These are phyloP conservation scores for Cacoxenus indagator DNA, from an alignment of 2,888 invertebrate species.

Conservation along the genomic window DNA sequence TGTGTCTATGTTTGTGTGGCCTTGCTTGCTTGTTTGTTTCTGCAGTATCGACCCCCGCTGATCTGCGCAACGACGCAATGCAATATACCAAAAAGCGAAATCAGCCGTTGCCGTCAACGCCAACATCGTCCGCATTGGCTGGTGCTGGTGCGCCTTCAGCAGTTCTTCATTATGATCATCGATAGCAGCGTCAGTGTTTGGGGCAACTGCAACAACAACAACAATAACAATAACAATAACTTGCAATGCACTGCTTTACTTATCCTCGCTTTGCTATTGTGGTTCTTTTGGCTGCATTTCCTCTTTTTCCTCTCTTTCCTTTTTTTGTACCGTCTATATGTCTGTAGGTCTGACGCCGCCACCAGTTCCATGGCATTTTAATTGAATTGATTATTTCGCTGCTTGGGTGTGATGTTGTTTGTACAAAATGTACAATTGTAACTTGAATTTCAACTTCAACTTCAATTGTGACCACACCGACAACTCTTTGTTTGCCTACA, in stretches of 20 bases:
- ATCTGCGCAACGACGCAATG: neutral
- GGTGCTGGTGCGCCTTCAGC: neutral
- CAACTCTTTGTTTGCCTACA: neutral
- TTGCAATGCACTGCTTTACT: neutral
- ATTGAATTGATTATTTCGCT: conserved; percentile 62
- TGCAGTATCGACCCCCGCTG: neutral
- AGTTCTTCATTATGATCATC: neutral
- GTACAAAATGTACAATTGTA: conserved; percentile 24
- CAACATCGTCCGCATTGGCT: neutral
- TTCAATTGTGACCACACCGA: neutral
- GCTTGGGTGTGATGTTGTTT: conserved; percentile 60
- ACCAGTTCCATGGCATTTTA: conserved; percentile 60
- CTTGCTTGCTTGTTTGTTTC: neutral
- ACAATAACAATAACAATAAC: neutral
- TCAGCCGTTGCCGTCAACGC: neutral
- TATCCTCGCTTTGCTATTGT: neutral
- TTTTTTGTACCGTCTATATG: neutral
- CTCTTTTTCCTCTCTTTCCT: neutral
- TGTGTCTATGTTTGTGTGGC: neutral
- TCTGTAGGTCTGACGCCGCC: conserved; percentile 22
- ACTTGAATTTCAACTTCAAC: neutral
- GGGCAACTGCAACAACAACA: neutral
- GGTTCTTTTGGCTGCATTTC: neutral
- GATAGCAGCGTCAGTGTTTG: neutral
- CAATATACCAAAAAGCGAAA: conserved; percentile 11